Evolutionary conservation across 2,888 invertebrate genomes (phyloP).

Genomic region (Rhagonycha lutea): DNA sequence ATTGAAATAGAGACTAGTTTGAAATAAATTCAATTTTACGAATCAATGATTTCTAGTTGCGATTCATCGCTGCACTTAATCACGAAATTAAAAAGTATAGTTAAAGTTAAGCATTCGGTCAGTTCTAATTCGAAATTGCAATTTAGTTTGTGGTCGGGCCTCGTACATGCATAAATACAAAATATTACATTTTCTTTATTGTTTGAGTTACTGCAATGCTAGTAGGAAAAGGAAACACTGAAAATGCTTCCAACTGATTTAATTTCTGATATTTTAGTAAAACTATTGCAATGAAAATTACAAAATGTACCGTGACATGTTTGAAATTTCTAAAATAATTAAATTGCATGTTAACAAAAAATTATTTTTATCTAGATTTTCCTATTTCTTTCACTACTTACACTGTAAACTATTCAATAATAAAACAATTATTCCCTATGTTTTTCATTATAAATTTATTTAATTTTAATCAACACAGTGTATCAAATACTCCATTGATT

Average conservation of each 20-base stretch:
- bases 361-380: background rate
- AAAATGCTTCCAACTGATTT: background rate
- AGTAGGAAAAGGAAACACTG: background rate
- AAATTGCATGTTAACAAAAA: background rate
- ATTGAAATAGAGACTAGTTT: no score
- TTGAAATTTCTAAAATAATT: background rate
- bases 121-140: no score
- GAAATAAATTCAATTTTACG: no score
- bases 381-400: background rate
- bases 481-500: background rate
- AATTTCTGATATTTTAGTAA: background rate
- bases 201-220: background rate
- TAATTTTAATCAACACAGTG: background rate
- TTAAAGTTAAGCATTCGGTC: no score
- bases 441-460: background rate
- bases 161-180: no score
- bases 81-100: no score
- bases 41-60: no score
- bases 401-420: background rate
- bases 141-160: no score
- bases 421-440: no score
- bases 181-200: no score
- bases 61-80: no score
- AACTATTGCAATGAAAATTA: background rate
- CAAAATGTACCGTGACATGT: background rate